Conservation (phyloP, 2,797 vertebrate genomes). For the Rallus crepitans region DNA sequence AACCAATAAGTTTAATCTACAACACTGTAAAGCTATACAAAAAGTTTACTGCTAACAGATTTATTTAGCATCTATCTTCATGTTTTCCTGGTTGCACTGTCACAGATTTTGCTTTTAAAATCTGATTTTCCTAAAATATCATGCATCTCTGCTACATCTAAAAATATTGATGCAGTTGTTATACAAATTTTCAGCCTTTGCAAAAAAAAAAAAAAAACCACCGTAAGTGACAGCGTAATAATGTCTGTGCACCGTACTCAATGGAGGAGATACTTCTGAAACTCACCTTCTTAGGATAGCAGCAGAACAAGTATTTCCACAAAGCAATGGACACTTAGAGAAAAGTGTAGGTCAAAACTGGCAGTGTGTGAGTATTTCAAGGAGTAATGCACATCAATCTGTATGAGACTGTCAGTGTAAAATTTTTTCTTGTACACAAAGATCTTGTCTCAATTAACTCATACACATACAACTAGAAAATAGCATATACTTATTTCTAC, state of each 20-base stretch:
- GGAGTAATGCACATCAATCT: not conserved
- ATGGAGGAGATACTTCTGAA: not conserved
- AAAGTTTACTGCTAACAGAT: constrained; percentile 20
- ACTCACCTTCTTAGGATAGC: not conserved
- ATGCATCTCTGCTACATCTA: not conserved
- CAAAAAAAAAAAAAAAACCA: not conserved
- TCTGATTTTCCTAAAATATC: not conserved
- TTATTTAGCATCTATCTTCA: constrained; percentile 19
- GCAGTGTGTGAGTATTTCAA: not conserved
- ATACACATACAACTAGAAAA: not conserved
- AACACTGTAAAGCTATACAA: constrained; percentile 51
- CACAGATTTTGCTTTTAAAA: not conserved
- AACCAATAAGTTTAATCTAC: constrained; percentile 69
- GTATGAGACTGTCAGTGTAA: not conserved
- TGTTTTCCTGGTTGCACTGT: not conserved
- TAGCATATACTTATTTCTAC: not conserved
- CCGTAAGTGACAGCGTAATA: fast-evolving
- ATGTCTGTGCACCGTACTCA: not conserved
- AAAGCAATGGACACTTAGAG: not conserved
- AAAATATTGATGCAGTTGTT: not conserved
- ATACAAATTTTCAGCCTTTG: not conserved
- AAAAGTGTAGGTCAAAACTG: not conserved
- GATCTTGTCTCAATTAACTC: not conserved
- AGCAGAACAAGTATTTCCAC: not conserved
- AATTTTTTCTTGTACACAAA: not conserved